Evolutionary conservation across 2,113 vertebrate genomes (phyloP).

Genomic region (Sander vitreus): DNA sequence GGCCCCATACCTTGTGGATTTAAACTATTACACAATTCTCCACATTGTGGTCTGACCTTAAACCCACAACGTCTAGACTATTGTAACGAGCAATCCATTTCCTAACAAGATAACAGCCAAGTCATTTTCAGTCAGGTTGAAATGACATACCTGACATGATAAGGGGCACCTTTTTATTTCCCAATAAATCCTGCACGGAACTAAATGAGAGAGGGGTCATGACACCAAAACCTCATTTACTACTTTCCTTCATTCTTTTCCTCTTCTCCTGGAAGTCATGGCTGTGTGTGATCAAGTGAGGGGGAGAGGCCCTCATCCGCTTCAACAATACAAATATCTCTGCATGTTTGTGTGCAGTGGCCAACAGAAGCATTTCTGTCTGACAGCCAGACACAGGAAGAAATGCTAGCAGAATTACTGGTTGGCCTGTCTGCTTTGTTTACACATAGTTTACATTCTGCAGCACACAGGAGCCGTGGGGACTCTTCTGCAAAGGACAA

Average conservation of each 20-base stretch:
- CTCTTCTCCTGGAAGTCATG: background rate
- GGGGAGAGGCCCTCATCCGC: background rate
- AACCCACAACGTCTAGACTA: conserved; percentile 20
- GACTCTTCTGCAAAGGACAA: background rate
- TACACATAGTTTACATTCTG: conserved; percentile 9
- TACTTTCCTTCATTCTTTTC: background rate
- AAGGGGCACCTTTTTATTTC: conserved; percentile 2
- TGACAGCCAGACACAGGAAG: conserved; percentile 8
- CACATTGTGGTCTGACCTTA: conserved; percentile 23
- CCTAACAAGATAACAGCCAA: conserved; percentile 24
- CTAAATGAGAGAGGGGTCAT: background rate
- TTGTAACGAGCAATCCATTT: conserved; percentile 11
- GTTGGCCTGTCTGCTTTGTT: background rate
- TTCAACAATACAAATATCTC: background rate
- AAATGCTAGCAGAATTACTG: conserved; percentile 12
- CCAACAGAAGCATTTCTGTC: background rate
- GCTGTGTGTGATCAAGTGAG: background rate
- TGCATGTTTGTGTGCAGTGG: background rate
- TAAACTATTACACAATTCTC: conserved; percentile 8
- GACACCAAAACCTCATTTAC: conserved; percentile 21
- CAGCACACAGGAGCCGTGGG: background rate
- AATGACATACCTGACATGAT: conserved; percentile 19
- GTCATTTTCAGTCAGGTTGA: conserved; percentile 10
- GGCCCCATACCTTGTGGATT: conserved; percentile 9
- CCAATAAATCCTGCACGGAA: conserved; percentile 20